phyloP scores from a whole-genome alignment of 2,797 vertebrate species.

The Manis javanica region DNA sequence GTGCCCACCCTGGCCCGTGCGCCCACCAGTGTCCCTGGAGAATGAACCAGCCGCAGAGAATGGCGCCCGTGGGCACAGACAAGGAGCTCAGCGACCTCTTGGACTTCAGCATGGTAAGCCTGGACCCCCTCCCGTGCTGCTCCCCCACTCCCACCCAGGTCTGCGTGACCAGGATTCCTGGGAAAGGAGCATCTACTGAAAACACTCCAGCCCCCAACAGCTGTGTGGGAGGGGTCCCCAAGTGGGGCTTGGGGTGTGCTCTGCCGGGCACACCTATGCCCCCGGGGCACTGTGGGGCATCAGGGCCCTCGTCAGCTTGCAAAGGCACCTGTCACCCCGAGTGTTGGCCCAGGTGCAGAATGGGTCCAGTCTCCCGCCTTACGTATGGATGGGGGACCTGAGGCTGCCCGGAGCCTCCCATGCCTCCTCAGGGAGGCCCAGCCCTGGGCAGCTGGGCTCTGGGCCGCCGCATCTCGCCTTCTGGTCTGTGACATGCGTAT shows the following conservation, averaged over 20 bases:
- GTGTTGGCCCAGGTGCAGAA: neutral
- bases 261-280: constrained; percentile 86
- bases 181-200: neutral
- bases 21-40: constrained; percentile 80
- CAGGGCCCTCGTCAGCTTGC: neutral
- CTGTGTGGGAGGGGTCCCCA: neutral
- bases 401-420: neutral
- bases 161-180: constrained; percentile 29
- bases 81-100: constrained; percentile 99
- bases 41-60: constrained; percentile 91
- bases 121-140: neutral
- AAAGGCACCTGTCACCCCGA: constrained; percentile 32
- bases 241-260: neutral
- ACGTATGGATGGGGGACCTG: neutral
- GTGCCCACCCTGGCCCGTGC: constrained; percentile 36
- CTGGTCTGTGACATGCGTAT: neutral
- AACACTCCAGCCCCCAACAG: rapidly evolving
- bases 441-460: neutral
- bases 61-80: constrained; percentile 99
- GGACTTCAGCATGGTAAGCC: constrained; percentile 99
- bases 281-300: constrained; percentile 88
- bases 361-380: neutral
- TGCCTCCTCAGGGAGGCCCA: neutral
- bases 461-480: neutral
- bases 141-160: rapidly evolving